A percentile compares a stretch with the other conserved stretches of the same genome.
These are phyloP conservation scores for Drosophila orosa DNA, from an alignment of 1,140 invertebrate species.

Conservation along the genomic window DNA sequence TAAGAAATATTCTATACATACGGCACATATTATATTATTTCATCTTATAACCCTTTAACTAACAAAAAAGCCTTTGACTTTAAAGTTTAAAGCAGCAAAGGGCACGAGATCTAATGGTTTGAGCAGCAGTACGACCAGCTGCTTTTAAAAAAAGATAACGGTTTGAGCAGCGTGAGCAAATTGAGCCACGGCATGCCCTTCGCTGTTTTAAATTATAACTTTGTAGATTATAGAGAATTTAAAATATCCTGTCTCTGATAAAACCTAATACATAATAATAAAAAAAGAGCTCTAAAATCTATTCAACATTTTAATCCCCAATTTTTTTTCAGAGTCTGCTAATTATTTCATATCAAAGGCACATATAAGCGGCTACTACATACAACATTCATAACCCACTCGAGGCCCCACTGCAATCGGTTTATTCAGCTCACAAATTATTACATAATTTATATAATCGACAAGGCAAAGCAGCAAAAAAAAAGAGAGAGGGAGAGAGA, in stretches of 20 bases:
- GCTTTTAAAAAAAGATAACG: too few relatives aligned
- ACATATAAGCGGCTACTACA: background rate
- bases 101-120: too few relatives aligned
- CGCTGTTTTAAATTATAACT: too few relatives aligned
- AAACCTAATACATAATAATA: background rate
- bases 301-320: background rate
- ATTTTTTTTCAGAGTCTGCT: background rate
- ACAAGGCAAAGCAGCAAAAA: slow-evolving; percentile 12
- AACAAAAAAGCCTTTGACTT: too few relatives aligned
- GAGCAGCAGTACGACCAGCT: too few relatives aligned
- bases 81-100: too few relatives aligned
- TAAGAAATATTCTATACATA: background rate
- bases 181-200: too few relatives aligned
- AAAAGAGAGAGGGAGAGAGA: background rate
- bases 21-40: too few relatives aligned
- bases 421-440: slow-evolving; percentile 42
- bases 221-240: too few relatives aligned
- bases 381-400: background rate
- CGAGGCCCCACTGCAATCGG: slow-evolving; percentile 22
- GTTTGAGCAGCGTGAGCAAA: too few relatives aligned
- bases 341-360: slow-evolving; percentile 4
- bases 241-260: background rate
- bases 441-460: slow-evolving; percentile 62
- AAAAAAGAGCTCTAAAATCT: background rate
- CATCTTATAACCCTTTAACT: too few relatives aligned